These are phyloP conservation scores for Potorous gilbertii DNA, from an alignment of 2,797 vertebrate genomes.

Conservation along the genomic window DNA sequence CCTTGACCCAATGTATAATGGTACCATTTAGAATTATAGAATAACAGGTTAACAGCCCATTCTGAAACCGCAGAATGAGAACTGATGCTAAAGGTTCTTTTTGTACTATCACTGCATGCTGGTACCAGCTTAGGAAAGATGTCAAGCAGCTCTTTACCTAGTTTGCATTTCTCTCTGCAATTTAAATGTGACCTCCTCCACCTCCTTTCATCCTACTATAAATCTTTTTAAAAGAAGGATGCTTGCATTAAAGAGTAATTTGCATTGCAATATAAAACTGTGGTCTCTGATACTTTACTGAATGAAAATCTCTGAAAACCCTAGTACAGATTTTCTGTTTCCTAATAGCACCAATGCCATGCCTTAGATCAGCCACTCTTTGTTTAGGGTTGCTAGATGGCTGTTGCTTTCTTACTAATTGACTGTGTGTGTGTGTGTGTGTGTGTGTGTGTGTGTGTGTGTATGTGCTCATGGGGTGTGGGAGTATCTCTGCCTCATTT, in stretches of 20 bases:
- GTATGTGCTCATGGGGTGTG: too few relatives aligned
- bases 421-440: not conserved
- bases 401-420: not conserved
- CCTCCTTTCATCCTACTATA: not conserved
- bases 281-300: slow-evolving; percentile 53
- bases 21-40: slow-evolving; percentile 54
- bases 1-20: not conserved
- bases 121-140: slow-evolving; percentile 38
- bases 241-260: slow-evolving; percentile 13
- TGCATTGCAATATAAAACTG: slow-evolving; percentile 37
- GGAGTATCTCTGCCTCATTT: not conserved
- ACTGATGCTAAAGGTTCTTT: slow-evolving; percentile 43
- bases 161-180: slow-evolving; percentile 20
- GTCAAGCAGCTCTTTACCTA: slow-evolving; percentile 55
- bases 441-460: not conserved
- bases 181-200: not conserved
- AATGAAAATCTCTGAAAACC: slow-evolving; percentile 16
- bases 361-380: not conserved
- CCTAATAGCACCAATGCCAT: not conserved
- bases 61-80: rapidly evolving
- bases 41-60: not conserved
- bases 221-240: slow-evolving; percentile 39
- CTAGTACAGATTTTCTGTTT: not conserved
- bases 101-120: not conserved
- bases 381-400: not conserved